Base-by-base conservation (phyloP, 1,140 invertebrate genomes). In the Asbolus verrucosus region DNA sequence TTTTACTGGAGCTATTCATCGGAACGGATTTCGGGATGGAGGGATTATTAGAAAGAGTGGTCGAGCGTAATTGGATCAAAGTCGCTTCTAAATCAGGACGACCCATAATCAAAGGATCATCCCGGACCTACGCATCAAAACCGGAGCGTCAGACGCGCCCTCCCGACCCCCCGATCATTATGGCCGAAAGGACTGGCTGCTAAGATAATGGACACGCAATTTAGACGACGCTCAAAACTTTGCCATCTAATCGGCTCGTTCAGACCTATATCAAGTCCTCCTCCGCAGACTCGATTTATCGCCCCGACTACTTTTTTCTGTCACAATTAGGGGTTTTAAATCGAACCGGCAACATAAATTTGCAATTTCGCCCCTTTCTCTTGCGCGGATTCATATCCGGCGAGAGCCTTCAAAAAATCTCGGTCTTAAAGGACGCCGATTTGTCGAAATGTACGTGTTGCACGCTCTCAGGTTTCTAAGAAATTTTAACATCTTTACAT, bases 61-160 rank as follows among this genome's bases (percentile, higher is more conserved):
- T 70, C 30, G 39, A 61, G 67, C 30, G 63, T 73, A 75, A 77
- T 77, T 75, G 75, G 74, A 77, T 75, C 74, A 75, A 69, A 75
- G 50, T 69, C 69, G 61, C 65, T 71, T 76, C 62, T 65, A 74
- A 74, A 70, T 72, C 70, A 54, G 63, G 67, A 65, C 27, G 46
- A 68, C 63, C 59, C 39, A 66, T 72, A 69, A 70, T 70, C 65
- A 71, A 67, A 75, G 74, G 67, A 72, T 61, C 24, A 69, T 65
- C 66, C 30, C 13, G 31, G 13, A 46, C 36, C 63, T 43, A 66
- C 63, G 63, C 63, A 50, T 46, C 38, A 19, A 41, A 18, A 66
- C 46, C 39, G 63, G 31, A 61, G 21, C 14, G 54, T 46, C 63
- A 50, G 63, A 66, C 27, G 31, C 36, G 62, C 13, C 33, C 31